Evolutionary conservation across 1,140 invertebrate genomes (phyloP), one percentile per base, ranked within the genome.

Genomic region (Calosoma granatense): DNA sequence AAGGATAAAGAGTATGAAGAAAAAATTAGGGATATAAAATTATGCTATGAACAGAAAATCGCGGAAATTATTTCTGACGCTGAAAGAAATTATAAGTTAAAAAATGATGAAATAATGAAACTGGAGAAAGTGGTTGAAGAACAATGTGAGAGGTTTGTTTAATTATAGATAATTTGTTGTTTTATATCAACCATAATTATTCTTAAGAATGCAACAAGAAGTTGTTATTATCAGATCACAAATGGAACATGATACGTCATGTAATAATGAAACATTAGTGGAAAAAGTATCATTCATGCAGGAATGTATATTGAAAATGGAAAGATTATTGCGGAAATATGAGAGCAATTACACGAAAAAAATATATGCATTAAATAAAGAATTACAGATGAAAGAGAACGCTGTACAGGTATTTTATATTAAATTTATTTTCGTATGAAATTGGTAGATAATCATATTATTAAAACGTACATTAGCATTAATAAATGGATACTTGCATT

Each of bases 271-370:
- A 12, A 39, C 17, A n/a, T 12, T 20, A 30, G 20, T 23, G 11
- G 54, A 55, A 1, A 55, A 55, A 36, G 20, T 55, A 6, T 15
- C 1, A 2, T 55, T 55, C 14, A 14, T 55, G 14, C 54, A 55
- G 14, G 14, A 20, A 41, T 55, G 54, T 20, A 26, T 55, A 1
- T 20, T 55, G n/a, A 55, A 55, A 41, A 55, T 55, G 54, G 54
- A 55, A 17, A 55, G 39, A 36, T 55, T 55, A 20, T 55, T 23
- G 12, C 20, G 36, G 20, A 36, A 39, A 26, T 30, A 21, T 2
- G 54, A 55, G 20, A 55, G 39, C 14, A 6, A 55, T 20, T 55
- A 23, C 21, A 20, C 17, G 11, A 55, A 41, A 20, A 21, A 55
- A 20, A 41, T 55, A 17, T 12, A 2, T 20, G 20, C 14, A 6